Evolutionary conservation across 2,797 vertebrate genomes (phyloP).

Genomic region (Taenioides sp.): DNA sequence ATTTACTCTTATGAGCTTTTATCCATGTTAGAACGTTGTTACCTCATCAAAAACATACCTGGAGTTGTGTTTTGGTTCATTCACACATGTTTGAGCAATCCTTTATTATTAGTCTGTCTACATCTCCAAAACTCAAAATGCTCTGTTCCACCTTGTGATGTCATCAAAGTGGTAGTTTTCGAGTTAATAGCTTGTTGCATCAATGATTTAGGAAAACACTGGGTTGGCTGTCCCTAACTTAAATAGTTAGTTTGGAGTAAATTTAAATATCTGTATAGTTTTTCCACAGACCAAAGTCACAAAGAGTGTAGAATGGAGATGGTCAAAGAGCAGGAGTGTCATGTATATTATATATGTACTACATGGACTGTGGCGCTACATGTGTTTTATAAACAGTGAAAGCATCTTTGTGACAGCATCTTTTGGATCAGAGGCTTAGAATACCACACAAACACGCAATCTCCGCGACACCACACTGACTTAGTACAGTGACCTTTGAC

Average conservation of each 20-base stretch:
- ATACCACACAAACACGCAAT: slow-evolving; percentile 12
- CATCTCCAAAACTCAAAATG: no score
- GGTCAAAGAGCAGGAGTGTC: neutral
- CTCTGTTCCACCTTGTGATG: no score
- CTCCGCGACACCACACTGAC: slow-evolving; percentile 3
- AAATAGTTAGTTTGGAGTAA: no score
- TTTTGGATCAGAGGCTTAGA: neutral
- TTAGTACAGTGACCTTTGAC: slow-evolving; percentile 28
- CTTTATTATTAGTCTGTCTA: no score
- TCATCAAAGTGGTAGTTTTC: no score
- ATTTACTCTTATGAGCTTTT: no score
- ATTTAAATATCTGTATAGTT: neutral
- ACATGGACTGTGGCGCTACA: neutral
- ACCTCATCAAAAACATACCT: no score
- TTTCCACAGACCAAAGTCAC: neutral
- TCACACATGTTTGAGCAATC: no score
- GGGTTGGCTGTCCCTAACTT: neutral
- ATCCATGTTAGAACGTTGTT: no score
- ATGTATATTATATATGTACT: neutral
- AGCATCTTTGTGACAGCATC: neutral
- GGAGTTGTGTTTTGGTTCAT: no score
- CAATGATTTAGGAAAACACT: neutral
- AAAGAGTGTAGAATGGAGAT: neutral
- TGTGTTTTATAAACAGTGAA: neutral
- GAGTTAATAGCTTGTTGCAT: neutral